Base-by-base conservation (phyloP, 2,113 vertebrate species). In the Penelope pileata region DNA sequence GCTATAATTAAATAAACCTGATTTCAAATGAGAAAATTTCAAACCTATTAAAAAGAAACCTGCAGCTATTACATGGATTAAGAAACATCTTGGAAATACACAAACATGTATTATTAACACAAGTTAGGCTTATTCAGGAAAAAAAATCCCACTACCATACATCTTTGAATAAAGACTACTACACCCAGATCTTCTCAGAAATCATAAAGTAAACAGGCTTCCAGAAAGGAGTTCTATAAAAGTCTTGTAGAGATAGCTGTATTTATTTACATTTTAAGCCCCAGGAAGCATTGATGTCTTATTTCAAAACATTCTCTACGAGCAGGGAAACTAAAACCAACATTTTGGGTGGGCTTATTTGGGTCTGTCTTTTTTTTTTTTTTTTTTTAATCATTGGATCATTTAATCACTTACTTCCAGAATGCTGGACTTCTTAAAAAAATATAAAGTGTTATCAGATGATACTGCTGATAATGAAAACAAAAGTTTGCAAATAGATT, bases 311-410 rank as follows among this genome's bases (percentile, higher is more conserved):
- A 93, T 51, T 36, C 42, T 81, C 51, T 67, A 21, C 17, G 67
- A 88, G 60, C 59, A 67, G 47, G 68, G 96, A 86, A 51, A 70
- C 43, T 42, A 93, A 86, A 83, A 11, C 12, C 47, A 86, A 42
- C 66, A 32, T 86, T 94, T 92, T 95, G 80, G 64, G 90, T 93
- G 92, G 91, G 68, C 68, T 66, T 86, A 36, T 90, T 88, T 83
- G 50, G 23, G 74, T 4, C 51, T 42, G 36, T 83, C 59, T 22
- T 4, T 59, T 85, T 63, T 56, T 43, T 0, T 2, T 26, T 4
- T 70, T 88, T 64, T 67, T 45, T 0, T 2, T 66, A 86, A 70
- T 21, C 0, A 14, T 30, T 87, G 76, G 77, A 42, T 77, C 63
- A 83, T 90, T 86, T 63, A 90, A 86, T 69, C 63, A 67, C 54